Evolutionary conservation across 2,113 vertebrate species (phyloP).

Genomic region (Sminthopsis crassicaudata): DNA sequence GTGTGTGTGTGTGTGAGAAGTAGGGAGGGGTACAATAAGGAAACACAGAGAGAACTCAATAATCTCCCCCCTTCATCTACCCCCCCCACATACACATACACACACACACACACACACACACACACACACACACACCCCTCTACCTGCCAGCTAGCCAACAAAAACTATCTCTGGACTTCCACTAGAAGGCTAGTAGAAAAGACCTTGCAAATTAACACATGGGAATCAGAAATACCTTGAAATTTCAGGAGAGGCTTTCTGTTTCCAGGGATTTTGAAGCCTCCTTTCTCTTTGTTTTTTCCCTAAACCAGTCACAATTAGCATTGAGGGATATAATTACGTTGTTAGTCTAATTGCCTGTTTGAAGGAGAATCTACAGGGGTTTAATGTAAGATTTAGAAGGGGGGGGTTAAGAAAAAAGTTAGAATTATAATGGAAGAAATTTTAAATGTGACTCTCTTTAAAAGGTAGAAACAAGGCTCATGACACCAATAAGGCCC

Average conservation of each 20-base stretch:
- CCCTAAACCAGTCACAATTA: constrained; percentile 86
- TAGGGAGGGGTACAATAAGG: background rate
- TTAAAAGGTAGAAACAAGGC: constrained; percentile 72
- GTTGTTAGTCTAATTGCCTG: constrained; percentile 89
- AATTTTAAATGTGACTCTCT: constrained; percentile 71
- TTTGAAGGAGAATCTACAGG: constrained; percentile 87
- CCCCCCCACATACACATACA: accelerated
- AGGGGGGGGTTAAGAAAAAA: constrained; percentile 68
- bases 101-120: background rate
- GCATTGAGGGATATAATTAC: constrained; percentile 88
- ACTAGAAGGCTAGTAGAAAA: background rate
- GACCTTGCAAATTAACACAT: constrained; percentile 22
- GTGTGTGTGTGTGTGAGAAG: background rate
- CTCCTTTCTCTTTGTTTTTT: constrained; percentile 84
- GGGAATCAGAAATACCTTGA: constrained; percentile 73
- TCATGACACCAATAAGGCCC: constrained; percentile 33
- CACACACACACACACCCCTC: accelerated
- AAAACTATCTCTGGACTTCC: background rate
- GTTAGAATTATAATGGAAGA: constrained; percentile 80
- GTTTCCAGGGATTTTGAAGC: constrained; percentile 78
- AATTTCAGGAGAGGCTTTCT: constrained; percentile 57
- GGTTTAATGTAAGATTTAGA: constrained; percentile 85
- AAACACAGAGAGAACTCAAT: background rate
- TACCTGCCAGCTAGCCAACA: background rate
- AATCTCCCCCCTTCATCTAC: no score